Base-by-base conservation (phyloP, 1,140 invertebrate species). In the Drosophila miranda region DNA sequence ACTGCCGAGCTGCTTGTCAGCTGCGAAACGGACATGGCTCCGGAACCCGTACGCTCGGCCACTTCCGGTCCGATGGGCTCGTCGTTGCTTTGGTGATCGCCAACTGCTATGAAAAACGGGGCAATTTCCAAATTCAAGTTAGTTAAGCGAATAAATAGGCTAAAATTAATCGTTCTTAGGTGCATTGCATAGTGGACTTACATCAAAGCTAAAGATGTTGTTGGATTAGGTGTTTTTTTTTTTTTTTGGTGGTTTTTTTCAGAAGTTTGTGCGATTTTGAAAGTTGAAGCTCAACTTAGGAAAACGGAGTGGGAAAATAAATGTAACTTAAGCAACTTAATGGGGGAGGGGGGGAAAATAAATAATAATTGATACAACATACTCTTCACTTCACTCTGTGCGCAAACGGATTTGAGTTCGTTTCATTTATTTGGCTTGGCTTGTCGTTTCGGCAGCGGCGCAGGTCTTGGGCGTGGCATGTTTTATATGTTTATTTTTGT, bases 21-120 rank as follows among this genome's bases (percentile, higher is more conserved):
- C 16, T 71, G 57, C 26, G 8, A 13, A 16, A 51, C 21, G n/a
- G 55, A 64, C 50, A 16, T 67, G 46, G 88, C 75, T 54, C 78
- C 84, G 23, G 72, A 75, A 70, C 82, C 76, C n/a, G 64, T 83
- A 9, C 75, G 64, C 52, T 74, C 84, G n/a, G 89, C 68, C 46
- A 57, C 61, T 68, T 89, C 89, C 16, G 78, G 80, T 13, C 54
- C 78, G 11, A 46, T n/a, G 13, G 82, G 67, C 19, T 89, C 84
- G 57, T 90, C 89, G 42, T 90, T 89, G 14, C 89, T 52, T 56
- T 90, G 89, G 54, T 90, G 75, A 66, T 90, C 89, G 48, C 86
- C 89, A 52, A 83, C 75, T 38, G 84, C 89, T 90, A 62, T 46
- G 41, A 21, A 19, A 50, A 13, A 64, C 13, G 30, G n/a, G 34